Percentiles rank a stretch among this genome's conserved stretches.
These are phyloP conservation scores for Portunus trituberculatus DNA, from an alignment of 1,140 invertebrate genomes.

Conservation along the genomic window DNA sequence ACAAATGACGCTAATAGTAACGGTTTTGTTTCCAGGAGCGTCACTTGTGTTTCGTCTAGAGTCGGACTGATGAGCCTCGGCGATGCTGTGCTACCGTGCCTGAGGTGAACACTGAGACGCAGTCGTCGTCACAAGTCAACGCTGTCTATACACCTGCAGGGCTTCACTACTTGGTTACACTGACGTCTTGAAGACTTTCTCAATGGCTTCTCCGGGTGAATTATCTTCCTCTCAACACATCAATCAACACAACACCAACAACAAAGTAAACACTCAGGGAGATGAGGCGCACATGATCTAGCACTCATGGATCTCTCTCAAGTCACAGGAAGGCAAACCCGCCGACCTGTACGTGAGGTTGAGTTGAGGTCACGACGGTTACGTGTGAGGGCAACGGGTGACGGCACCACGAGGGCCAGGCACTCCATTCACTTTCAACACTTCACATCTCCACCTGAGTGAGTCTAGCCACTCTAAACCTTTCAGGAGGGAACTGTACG, in stretches of 20 bases:
- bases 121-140: background rate
- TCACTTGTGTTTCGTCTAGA: background rate
- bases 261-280: background rate
- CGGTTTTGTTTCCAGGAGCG: background rate
- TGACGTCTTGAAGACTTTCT: slow-evolving; percentile 21
- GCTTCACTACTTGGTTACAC: slow-evolving; percentile 52
- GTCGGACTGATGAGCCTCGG: background rate
- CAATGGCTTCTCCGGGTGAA: slow-evolving; percentile 15
- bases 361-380: background rate
- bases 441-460: background rate
- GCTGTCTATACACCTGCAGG: slow-evolving; percentile 2
- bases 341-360: background rate
- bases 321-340: background rate
- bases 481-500: background rate
- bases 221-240: background rate
- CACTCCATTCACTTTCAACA: slow-evolving; percentile 12
- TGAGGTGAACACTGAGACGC: background rate
- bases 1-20: background rate
- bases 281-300: background rate
- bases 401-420: slow-evolving; percentile 6
- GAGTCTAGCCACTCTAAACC: background rate
- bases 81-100: background rate
- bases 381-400: background rate
- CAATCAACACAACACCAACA: background rate
- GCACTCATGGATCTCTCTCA: background rate